These are phyloP conservation scores for Halcyon leucocephala DNA, from an alignment of 2,797 vertebrate species.

Conservation along the genomic window DNA sequence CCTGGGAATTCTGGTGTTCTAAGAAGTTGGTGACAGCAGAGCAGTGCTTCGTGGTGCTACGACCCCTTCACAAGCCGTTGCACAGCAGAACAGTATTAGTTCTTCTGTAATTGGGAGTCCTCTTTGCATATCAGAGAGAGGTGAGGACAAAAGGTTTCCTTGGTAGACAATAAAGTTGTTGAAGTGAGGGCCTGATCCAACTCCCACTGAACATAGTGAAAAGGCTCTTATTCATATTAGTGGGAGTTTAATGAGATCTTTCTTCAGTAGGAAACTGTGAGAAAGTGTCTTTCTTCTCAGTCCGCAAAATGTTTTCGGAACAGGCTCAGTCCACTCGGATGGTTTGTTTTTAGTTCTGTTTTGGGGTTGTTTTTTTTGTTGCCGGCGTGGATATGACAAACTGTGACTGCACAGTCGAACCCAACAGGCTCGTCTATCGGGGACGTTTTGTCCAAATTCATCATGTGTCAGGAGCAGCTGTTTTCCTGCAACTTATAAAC, in stretches of 20 bases:
- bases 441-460: conserved; percentile 52
- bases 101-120: not conserved
- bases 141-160: conserved; percentile 43
- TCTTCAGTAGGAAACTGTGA: conserved; percentile 56
- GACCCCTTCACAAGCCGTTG: not conserved
- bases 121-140: conserved; percentile 34
- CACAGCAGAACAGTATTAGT: not conserved
- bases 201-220: conserved; percentile 27
- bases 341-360: not conserved
- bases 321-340: not conserved
- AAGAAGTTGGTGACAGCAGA: not conserved
- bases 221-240: conserved; percentile 29
- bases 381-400: conserved; percentile 1
- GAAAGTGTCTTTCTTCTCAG: conserved; percentile 54
- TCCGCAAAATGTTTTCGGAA: conserved; percentile 40
- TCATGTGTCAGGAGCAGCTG: conserved; percentile 78
- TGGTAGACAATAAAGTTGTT: conserved; percentile 30
- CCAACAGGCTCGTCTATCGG: not conserved
- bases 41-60: not conserved
- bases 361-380: not conserved
- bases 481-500: conserved; percentile 84
- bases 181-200: conserved; percentile 31
- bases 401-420: conserved; percentile 25
- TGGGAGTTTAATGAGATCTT: conserved; percentile 44
- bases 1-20: not conserved